Conservation (phyloP, 2,113 vertebrate genomes). For the Campylomormyrus numenius region DNA sequence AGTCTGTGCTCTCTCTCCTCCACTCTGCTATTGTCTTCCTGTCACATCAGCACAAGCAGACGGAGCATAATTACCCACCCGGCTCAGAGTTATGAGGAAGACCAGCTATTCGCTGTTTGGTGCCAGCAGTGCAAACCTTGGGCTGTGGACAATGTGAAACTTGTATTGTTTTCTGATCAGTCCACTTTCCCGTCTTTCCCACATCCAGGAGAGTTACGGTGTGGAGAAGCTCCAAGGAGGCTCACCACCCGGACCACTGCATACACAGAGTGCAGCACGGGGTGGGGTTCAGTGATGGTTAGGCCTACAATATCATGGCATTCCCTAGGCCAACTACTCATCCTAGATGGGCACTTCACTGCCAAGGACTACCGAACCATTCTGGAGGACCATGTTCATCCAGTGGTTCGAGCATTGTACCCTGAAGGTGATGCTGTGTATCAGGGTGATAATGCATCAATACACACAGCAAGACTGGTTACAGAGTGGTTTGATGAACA, state of each 20-base stretch:
- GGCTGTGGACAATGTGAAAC: too few relatives aligned
- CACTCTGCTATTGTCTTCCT: not conserved
- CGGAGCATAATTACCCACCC: not conserved
- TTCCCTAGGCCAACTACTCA: not conserved
- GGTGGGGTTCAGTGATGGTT: not conserved
- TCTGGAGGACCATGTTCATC: not conserved
- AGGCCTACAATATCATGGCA: not conserved
- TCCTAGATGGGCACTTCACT: not conserved
- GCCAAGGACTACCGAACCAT: not conserved
- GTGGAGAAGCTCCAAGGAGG: too few relatives aligned
- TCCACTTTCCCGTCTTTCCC: too few relatives aligned
- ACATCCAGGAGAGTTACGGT: too few relatives aligned
- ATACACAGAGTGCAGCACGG: not conserved
- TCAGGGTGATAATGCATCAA: too few relatives aligned
- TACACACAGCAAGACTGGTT: too few relatives aligned
- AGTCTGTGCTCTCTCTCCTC: not conserved
- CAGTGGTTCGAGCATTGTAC: not conserved
- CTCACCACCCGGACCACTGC: not conserved
- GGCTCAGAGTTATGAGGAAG: too few relatives aligned
- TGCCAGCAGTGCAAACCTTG: too few relatives aligned
- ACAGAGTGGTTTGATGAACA: too few relatives aligned
- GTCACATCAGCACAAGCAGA: not conserved
- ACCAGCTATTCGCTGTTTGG: too few relatives aligned
- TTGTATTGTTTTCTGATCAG: too few relatives aligned
- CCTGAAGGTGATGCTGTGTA: not conserved